Base-by-base conservation (phyloP, 2,113 vertebrate genomes). In the Craseonycteris thonglongyai region DNA sequence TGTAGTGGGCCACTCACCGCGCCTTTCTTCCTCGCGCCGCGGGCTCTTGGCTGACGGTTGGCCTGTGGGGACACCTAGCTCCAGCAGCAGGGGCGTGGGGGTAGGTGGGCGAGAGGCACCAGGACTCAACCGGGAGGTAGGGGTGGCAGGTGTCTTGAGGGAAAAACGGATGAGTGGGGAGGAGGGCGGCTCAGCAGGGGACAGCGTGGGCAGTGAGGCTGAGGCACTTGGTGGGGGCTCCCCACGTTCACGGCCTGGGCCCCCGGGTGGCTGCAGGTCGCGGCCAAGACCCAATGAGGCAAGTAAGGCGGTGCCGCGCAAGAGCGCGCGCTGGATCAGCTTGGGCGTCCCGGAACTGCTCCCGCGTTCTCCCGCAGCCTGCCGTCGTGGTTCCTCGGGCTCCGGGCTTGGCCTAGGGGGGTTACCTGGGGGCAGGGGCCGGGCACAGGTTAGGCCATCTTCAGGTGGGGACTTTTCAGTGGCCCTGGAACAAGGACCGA, bases 241-340 rank as follows among this genome's bases (percentile, higher is more conserved):
- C 22, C 94, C 97, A 1, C 98, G 97, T 96, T 98, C 97, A 26
- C 95, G 95, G 79, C 75, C 58, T 0, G 71, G 65, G 7, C 94
- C 65, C 12, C 96, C 95, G 2, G 97, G 51, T 13, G 98, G 56
- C 68, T 97, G 96, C 89, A 98, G 91, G 49, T 98, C 97, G 0
- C 98, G 98, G 15, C 99, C 99, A 0, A 99, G 97, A 82, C 98
- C 99, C 12, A 99, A 90, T 0, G 99, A 99, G 11, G 99, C 99
- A 3, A 99, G 97, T 92, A 99, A 96, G 72, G 98, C 98, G 2
- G 98, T 98, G 10, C 98, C 96, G 0, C 97, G 97, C 13, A 99
- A 97, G 83, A 99, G 92, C 0, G 98, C 99, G 0, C 97, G 98
- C 86, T 99, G 99, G 93, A 98, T 98, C 97, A 97, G 97, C 90